Conservation (phyloP, 2,888 invertebrate species). For the Platycnemis pennipes region DNA sequence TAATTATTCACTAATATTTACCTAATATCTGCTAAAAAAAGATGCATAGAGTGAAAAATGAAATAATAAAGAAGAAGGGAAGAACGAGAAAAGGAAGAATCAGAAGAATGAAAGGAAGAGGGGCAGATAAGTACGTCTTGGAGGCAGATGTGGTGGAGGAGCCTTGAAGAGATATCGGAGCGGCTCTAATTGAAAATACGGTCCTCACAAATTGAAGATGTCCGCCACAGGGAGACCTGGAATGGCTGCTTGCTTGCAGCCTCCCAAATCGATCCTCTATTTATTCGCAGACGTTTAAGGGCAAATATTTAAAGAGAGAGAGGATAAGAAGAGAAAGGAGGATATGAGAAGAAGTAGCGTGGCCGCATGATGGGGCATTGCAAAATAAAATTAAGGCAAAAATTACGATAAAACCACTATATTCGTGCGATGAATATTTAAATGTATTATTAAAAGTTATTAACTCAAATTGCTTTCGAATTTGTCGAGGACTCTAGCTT, state of each 20-base stretch:
- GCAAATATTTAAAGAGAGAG: not conserved
- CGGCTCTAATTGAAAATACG: slow-evolving; percentile 64
- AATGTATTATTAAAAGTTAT: too few species aligned
- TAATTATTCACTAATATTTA: too few species aligned
- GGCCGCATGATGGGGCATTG: too few species aligned
- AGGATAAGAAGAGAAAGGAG: not conserved
- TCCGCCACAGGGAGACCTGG: slow-evolving; percentile 59
- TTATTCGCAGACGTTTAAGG: slow-evolving; percentile 44
- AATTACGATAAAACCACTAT: too few species aligned
- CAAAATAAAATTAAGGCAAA: too few species aligned
- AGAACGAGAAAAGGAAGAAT: not conserved
- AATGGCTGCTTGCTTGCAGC: not conserved
- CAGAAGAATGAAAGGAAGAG: not conserved
- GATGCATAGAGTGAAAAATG: not conserved
- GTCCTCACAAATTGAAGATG: slow-evolving; percentile 65
- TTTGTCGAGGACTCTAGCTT: too few species aligned
- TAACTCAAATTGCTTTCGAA: too few species aligned
- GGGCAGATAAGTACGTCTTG: slow-evolving; percentile 18
- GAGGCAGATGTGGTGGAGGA: not conserved
- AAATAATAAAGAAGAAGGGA: not conserved
- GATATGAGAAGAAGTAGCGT: not conserved
- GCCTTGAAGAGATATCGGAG: slow-evolving; percentile 21
- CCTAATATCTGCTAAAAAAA: not conserved
- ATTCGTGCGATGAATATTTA: too few species aligned
- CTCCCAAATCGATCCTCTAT: slow-evolving; percentile 38